phyloP scores from a whole-genome alignment of 2,888 invertebrate genomes.

The Xestia sexstrigata region DNA sequence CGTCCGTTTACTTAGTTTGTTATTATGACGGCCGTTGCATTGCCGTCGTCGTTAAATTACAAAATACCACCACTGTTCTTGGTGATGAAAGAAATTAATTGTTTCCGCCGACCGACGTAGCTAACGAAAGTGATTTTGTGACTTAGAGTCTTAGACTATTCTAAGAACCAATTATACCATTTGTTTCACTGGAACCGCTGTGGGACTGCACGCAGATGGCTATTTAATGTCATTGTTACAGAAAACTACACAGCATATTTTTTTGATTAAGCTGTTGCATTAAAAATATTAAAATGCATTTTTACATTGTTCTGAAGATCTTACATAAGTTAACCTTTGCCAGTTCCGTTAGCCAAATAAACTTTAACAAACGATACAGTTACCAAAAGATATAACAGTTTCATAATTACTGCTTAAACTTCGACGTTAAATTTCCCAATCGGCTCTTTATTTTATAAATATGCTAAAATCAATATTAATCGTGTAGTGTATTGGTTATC shows the following conservation, averaged over 20 bases:
- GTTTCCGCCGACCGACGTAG: slow-evolving; percentile 78
- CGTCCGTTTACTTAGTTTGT: slow-evolving; percentile 72
- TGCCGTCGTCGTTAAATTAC: slow-evolving; percentile 71
- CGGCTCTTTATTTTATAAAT: slow-evolving; percentile 42
- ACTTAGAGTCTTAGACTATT: slow-evolving; percentile 75
- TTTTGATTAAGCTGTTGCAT: not conserved
- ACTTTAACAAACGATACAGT: slow-evolving; percentile 23
- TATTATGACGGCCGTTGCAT: slow-evolving; percentile 70
- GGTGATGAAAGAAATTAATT: slow-evolving; percentile 80
- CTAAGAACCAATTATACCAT: slow-evolving; percentile 56
- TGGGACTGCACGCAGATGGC: slow-evolving; percentile 28
- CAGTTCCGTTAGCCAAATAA: slow-evolving; percentile 20
- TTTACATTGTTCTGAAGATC: slow-evolving; percentile 1
- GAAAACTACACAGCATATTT: not conserved
- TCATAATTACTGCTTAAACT: slow-evolving; percentile 35
- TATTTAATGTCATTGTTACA: slow-evolving; percentile 33
- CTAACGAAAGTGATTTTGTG: slow-evolving; percentile 83
- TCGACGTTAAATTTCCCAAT: slow-evolving; percentile 30
- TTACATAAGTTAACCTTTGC: slow-evolving; percentile 14
- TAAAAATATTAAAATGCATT: not conserved
- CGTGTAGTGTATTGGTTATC: slow-evolving; percentile 9
- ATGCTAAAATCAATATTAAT: slow-evolving; percentile 46
- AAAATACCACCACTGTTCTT: slow-evolving; percentile 75
- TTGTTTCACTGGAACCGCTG: slow-evolving; percentile 49
- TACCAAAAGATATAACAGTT: slow-evolving; percentile 36